Percentiles rank a stretch among this genome's conserved stretches.
These are phyloP conservation scores for Gerris buenoi DNA, from an alignment of 1,140 invertebrate genomes.

Conservation along the genomic window DNA sequence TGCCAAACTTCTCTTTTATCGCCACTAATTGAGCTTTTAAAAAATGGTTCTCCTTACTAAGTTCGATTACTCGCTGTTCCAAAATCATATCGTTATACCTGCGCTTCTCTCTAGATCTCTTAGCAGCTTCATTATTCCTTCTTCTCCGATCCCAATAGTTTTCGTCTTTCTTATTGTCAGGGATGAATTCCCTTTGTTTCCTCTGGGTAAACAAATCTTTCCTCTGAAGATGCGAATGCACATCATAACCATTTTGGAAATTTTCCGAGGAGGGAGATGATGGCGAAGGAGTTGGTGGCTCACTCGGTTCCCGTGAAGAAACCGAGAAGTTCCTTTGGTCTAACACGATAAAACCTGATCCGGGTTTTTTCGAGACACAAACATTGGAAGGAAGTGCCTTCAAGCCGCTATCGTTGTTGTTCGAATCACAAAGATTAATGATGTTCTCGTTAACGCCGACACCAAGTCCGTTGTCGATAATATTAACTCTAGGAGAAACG, in stretches of 20 bases:
- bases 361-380: conserved; percentile 15
- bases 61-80: conserved; percentile 80
- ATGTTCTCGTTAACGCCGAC: conserved; percentile 9
- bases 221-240: conserved; percentile 35
- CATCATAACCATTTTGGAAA: conserved; percentile 32
- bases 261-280: conserved; percentile 20
- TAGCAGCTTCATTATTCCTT: conserved; percentile 91
- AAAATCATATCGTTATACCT: conserved; percentile 93
- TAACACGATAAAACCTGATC: conserved; percentile 24
- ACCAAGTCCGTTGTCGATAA: conserved; percentile 8
- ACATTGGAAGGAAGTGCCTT: background rate
- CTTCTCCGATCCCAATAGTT: conserved; percentile 91
- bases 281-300: conserved; percentile 6
- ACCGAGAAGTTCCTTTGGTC: conserved; percentile 23
- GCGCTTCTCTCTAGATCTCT: conserved; percentile 84
- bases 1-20: conserved; percentile 85
- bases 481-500: conserved; percentile 19
- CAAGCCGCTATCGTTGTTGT: conserved; percentile 6
- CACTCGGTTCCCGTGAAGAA: conserved; percentile 19
- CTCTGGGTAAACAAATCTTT: conserved; percentile 71
- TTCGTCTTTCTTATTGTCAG: conserved; percentile 91
- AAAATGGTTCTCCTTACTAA: conserved; percentile 88
- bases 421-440: conserved; percentile 13
- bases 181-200: conserved; percentile 90
- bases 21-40: conserved; percentile 81